Percentiles rank a stretch among this genome's conserved stretches.
Conservation (phyloP, 2,888 invertebrate genomes). For the Macrosiphum euphorbiae region DNA sequence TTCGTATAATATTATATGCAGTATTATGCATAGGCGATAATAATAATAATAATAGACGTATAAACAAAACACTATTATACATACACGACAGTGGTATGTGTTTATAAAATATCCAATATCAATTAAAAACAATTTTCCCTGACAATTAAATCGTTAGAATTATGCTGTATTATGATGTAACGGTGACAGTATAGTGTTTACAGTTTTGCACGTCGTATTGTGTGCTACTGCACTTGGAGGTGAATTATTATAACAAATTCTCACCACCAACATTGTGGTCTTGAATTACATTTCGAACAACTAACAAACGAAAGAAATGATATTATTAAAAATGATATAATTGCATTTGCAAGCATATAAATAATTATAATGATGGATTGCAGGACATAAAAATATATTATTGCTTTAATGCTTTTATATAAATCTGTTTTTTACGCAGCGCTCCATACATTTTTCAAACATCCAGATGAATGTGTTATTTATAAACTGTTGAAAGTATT, state of each 20-base stretch:
- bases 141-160: background rate
- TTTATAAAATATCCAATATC: conserved; percentile 32
- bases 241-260: background rate
- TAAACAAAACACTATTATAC: background rate
- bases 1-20: background rate
- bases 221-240: background rate
- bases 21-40: background rate
- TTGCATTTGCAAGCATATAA: background rate
- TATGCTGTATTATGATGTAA: conserved; percentile 12
- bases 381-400: background rate
- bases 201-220: background rate
- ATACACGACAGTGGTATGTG: background rate
- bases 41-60: background rate
- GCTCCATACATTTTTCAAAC: background rate
- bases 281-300: background rate
- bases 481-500: background rate
- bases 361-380: background rate
- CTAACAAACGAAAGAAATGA: background rate
- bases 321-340: too few species aligned
- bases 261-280: background rate
- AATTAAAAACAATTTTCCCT: background rate
- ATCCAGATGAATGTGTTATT: background rate
- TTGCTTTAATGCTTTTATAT: background rate
- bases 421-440: background rate
- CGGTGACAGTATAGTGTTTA: background rate